phyloP scores from a whole-genome alignment of 30 jellyfish, hydroid and myxozoan species.

The Clytia hemisphaerica region DNA sequence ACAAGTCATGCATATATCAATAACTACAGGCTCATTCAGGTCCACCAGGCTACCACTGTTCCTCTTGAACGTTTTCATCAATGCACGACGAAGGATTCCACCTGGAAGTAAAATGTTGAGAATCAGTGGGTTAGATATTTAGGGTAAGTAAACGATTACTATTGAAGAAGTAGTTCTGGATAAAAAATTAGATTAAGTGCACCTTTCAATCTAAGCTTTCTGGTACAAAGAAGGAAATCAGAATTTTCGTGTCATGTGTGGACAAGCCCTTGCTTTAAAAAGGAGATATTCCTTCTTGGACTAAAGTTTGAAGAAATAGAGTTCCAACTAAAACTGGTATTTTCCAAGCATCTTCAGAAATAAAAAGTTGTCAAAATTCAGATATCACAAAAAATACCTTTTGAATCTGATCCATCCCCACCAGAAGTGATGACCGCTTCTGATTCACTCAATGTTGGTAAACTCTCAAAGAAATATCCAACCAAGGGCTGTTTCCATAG shows the following conservation, averaged over 20 bases:
- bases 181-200: too few species aligned
- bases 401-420: neutral
- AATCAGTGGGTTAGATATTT: too few species aligned
- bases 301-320: too few species aligned
- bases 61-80: slow-evolving; percentile 46
- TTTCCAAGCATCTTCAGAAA: neutral
- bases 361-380: neutral
- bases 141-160: too few species aligned
- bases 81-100: slow-evolving; percentile 76
- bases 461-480: slow-evolving; percentile 36
- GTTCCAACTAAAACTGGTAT: too few species aligned
- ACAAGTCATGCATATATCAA: slow-evolving; percentile 76
- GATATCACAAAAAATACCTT: slow-evolving; percentile 2
- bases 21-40: slow-evolving; percentile 72
- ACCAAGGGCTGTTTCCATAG: slow-evolving; percentile 79
- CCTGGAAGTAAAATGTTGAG: slow-evolving; percentile 3
- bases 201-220: too few species aligned
- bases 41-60: slow-evolving; percentile 44
- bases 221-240: too few species aligned
- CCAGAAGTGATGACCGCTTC: neutral
- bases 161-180: too few species aligned
- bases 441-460: slow-evolving; percentile 44
- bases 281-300: too few species aligned
- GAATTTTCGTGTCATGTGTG: too few species aligned
- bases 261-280: too few species aligned